Evolutionary conservation across 1,140 invertebrate species (phyloP), one percentile per base, ranked within the genome.

Genomic region (Drosophila eugracilis): DNA sequence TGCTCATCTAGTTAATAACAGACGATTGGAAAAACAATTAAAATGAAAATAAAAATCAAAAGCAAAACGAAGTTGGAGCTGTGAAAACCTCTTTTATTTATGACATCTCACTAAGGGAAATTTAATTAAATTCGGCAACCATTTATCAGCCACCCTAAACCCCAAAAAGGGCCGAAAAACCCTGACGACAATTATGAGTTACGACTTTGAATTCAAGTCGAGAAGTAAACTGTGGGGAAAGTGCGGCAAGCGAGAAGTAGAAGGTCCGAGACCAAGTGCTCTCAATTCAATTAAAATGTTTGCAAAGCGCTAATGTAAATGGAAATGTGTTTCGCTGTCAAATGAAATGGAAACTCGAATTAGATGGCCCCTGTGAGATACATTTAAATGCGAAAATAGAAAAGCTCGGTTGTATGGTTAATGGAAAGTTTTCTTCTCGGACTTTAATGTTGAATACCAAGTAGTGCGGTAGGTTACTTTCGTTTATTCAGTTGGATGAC

Each of bases 61-160:
- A 12, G 3, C 49, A 54, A 54, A 63, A 63, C 59, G 59, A 58
- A 28, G 34, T 10, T 12, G 4, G 14, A 7, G 14, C 28, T 3
- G 30, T 10, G 19, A n/a, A 19, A 63, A 21, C 39, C 62, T 19
- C 44, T 14, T 32, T 63, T 69, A 41, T 69, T 73, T 78, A 41
- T 74, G 58, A 57, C 66, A 77, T 69, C 49, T 39, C 42, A 12
- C 42, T 70, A 69, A 17, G 39, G 62, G 22, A 19, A 55, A 70
- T 65, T 80, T 77, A 80, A 86, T 85, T 80, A 86, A 86, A 74
- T 75, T 77, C 44, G 71, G 47, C 42, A n/a, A 59, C 66, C 62
- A 84, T 84, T 85, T 67, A 69, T 85, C 66, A 71, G 62, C 34
- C 6, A 28, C 48, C 54, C 49, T 2, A 3, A 34, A 4, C 44